Evolutionary conservation across 1,140 invertebrate genomes (phyloP), one percentile per base, ranked within the genome.

Genomic region (Neodiprion lecontei): DNA sequence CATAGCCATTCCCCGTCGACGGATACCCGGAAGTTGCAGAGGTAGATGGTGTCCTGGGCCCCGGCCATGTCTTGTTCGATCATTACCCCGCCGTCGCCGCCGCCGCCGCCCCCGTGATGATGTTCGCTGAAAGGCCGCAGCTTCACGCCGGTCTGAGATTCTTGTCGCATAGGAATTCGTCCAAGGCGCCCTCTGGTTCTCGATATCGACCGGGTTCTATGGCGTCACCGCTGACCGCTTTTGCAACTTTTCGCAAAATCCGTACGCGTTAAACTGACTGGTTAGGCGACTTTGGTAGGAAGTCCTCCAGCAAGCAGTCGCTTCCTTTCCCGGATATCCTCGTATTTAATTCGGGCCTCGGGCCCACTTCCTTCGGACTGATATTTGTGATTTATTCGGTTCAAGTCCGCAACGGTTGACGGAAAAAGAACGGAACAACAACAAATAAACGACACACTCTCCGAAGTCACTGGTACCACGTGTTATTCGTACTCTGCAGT

Each of bases 1-100:
- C 97, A 99, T n/a, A 99, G 90, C 97, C 97, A 99, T 86, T 99
- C 97, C 48, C 97, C 97, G 83, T 99, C 97, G 10, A 99, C 97
- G 28, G 96, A 98, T 0, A 99, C 97, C 48, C 97, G 94, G 87
- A 98, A 99, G 87, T 98, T 98, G 89, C 97, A 98, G 84, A 99
- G 87, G 88, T 99, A 99, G 85, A 99, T 98, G 14, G 97, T 99
- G 87, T 98, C 97, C 88, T 97, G 96, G 49, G 96, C 96, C 78
- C 94, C 94, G 76, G 94, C 93, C 90, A 95, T 92, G 79, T 95
- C 94, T 81, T 91, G 90, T 65, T 91, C 89, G 80, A 90, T 85
- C 86, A 88, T 88, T 77, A 85, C 79, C 28, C 81, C 83, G 68
- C 84, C 82, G 47, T 74, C 73, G 12, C 48, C 5, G 28, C 28